Base-by-base conservation (phyloP, 2,888 invertebrate genomes). In the Trilocha varians region DNA sequence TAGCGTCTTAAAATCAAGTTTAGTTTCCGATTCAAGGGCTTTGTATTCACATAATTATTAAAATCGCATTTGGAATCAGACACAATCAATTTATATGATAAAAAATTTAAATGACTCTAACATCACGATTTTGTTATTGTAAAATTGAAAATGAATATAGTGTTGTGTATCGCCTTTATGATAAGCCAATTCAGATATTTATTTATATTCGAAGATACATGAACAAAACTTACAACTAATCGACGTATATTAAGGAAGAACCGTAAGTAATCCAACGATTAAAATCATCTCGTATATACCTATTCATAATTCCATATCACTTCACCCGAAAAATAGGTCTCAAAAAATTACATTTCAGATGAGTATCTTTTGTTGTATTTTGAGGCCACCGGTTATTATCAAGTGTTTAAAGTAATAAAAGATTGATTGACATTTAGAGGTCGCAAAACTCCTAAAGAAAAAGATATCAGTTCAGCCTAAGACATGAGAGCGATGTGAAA, bases 351-450 rank as follows among this genome's bases (percentile, higher is more conserved):
- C 25, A 25, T 25, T 25, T 25, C 11, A 25, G 25, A 25, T 2
- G 25, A 25, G 25, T 25, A 11, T 9, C 8, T 25, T 25, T 11
- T 25, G 6, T 25, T 25, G 25, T 25, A 25, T 25, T 57, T 58
- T 49, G 58, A 66, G 65, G 65, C 55, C 66, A 61, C 58, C 43
- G 53, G 56, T 66, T 59, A 64, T 69, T 63, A 64, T 57, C 45
- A 52, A 50, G 54, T 53, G 61, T 57, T 62, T 62, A 60, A 49
- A 64, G 59, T 53, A 59, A 61, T 65, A 61, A 65, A 63, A 63
- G 52, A 48, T 43, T 66, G 70, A 71, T 61, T 62, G 70, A 60
- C 70, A 62, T 57, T 66, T 65, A 51, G 58, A 63, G 72, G 70
- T 59, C 66, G 54, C 39, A 36, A 25, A 44, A 43, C 39, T 51